Conservation (phyloP, 2,888 invertebrate species). For the Adelphocoris suturalis region DNA sequence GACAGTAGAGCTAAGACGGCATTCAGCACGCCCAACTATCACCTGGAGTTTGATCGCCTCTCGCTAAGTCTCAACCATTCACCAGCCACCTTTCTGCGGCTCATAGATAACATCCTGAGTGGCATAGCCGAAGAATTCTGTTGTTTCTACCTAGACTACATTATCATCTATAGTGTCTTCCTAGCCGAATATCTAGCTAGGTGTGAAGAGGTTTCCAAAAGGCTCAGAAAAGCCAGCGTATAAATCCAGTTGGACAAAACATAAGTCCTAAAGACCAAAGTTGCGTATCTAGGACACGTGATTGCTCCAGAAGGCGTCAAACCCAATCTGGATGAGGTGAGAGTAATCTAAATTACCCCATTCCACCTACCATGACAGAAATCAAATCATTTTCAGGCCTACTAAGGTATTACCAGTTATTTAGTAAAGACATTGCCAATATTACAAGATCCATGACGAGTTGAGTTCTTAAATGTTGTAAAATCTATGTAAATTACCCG, state of each 20-base stretch:
- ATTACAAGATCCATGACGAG: constrained; percentile 54
- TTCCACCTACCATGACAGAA: constrained; percentile 44
- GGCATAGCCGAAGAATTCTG: neutral
- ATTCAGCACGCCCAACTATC: neutral
- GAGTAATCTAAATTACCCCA: constrained; percentile 47
- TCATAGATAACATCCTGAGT: neutral
- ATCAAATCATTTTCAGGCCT: constrained; percentile 56
- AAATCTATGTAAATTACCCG: too few relatives aligned
- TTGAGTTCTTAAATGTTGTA: too few relatives aligned
- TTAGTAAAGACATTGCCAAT: constrained; percentile 39
- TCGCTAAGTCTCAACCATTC: neutral
- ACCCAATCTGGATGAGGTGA: constrained; percentile 61
- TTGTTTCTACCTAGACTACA: constrained; percentile 64
- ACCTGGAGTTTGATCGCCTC: neutral
- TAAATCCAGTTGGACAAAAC: constrained; percentile 62
- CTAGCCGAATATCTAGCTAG: neutral
- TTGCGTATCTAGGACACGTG: constrained; percentile 61
- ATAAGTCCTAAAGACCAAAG: constrained; percentile 42
- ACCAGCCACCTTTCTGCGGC: constrained; percentile 26
- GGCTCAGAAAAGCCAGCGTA: constrained; percentile 33
- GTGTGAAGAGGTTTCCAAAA: neutral
- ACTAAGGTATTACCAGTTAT: constrained; percentile 19
- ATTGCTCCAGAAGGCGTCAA: constrained; percentile 30
- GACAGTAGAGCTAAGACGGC: constrained; percentile 30
- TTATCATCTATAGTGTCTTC: constrained; percentile 51